phyloP scores from a whole-genome alignment of 1,140 invertebrate genomes.

The Dermatophagoides farinae region DNA sequence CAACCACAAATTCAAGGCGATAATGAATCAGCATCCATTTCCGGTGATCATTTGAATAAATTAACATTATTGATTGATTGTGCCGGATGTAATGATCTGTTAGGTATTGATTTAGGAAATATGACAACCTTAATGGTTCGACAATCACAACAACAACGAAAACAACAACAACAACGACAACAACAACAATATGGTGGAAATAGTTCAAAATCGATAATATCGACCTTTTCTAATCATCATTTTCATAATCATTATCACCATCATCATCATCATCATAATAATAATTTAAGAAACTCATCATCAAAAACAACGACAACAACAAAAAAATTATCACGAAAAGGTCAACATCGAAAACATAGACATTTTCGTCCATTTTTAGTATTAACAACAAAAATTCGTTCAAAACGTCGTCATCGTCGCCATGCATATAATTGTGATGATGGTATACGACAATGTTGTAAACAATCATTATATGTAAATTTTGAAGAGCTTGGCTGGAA shows the following conservation, averaged over 20 bases:
- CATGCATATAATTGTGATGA: slow-evolving; percentile 57
- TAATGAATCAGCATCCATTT: slow-evolving; percentile 11
- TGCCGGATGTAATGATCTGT: slow-evolving; percentile 45
- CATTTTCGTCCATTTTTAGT: slow-evolving; percentile 51
- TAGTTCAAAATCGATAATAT: background rate
- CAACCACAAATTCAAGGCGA: too few species aligned
- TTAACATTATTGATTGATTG: slow-evolving; percentile 60
- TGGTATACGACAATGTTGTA: slow-evolving; percentile 54
- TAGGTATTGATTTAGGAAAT: slow-evolving; percentile 26
- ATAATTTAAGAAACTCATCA: background rate
- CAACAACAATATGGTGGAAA: background rate
- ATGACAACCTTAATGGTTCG: slow-evolving; percentile 27
- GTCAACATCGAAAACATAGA: background rate
- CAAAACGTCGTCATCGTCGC: slow-evolving; percentile 38
- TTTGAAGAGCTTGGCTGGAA: slow-evolving; percentile 78
- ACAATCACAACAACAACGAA: slow-evolving; percentile 11
- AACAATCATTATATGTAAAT: slow-evolving; percentile 69
- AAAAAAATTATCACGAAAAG: too few species aligned
- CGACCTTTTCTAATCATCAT: background rate
- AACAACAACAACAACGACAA: background rate
- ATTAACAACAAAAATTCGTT: slow-evolving; percentile 46
- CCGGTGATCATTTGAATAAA: slow-evolving; percentile 31
- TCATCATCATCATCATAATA: background rate
- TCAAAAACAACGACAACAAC: too few species aligned
- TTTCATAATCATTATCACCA: background rate